Conservation (phyloP, 2,888 invertebrate genomes). For the Diarsia brunnea region DNA sequence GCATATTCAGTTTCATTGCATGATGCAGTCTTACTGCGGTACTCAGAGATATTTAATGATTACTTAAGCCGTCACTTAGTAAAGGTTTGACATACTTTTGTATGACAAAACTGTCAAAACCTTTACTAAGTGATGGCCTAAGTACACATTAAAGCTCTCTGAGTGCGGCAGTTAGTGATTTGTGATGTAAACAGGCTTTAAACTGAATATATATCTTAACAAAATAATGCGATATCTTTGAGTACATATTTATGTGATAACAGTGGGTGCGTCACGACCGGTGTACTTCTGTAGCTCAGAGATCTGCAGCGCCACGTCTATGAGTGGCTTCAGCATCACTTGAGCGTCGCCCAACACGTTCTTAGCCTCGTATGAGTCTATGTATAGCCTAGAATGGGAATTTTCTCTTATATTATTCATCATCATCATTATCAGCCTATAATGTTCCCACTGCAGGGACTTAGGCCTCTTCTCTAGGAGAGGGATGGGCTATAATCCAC, state of each 20-base stretch:
- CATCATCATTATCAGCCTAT: too few species aligned
- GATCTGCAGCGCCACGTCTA: slow-evolving; percentile 96
- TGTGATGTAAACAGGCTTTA: background rate
- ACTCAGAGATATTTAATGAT: too few species aligned
- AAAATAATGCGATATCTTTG: background rate
- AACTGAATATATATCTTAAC: background rate
- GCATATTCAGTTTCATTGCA: background rate
- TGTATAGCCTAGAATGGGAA: slow-evolving; percentile 92
- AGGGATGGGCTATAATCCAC: too few species aligned
- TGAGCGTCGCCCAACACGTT: slow-evolving; percentile 93
- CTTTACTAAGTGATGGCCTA: too few species aligned
- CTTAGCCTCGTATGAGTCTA: slow-evolving; percentile 97
- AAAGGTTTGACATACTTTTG: too few species aligned
- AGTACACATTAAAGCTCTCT: too few species aligned
- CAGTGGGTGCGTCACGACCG: slow-evolving; percentile 97
- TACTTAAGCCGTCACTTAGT: too few species aligned
- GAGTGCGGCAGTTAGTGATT: background rate
- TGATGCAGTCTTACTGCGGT: background rate
- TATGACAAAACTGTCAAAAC: too few species aligned
- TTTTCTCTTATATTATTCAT: background rate
- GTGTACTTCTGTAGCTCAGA: slow-evolving; percentile 96
- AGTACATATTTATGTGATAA: slow-evolving; percentile 94
- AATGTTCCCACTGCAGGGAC: too few species aligned
- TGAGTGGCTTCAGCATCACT: slow-evolving; percentile 95
- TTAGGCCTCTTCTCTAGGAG: too few species aligned